phyloP scores from a whole-genome alignment of 1,140 invertebrate species.

The Bombus soroeensis region DNA sequence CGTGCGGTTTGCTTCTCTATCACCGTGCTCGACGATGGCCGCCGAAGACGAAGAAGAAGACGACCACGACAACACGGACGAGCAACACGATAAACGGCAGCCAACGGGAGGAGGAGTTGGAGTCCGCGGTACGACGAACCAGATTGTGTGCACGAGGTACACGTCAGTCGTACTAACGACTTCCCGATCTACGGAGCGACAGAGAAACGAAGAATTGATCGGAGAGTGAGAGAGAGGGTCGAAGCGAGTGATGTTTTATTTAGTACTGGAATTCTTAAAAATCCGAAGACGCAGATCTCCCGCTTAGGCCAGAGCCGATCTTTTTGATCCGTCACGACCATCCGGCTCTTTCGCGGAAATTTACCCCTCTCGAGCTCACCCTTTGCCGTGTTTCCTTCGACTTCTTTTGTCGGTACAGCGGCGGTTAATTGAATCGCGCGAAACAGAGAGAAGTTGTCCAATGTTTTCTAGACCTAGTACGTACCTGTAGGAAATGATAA shows the following conservation, averaged over 20 bases:
- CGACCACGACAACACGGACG: slow-evolving; percentile 36
- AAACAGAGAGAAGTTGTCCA: not conserved
- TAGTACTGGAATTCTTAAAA: slow-evolving; percentile 77
- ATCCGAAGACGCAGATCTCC: slow-evolving; percentile 58
- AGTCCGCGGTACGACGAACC: slow-evolving; percentile 61
- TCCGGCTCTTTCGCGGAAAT: slow-evolving; percentile 23
- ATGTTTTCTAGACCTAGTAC: not conserved
- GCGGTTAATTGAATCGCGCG: slow-evolving; percentile 46
- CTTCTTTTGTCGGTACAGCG: slow-evolving; percentile 39
- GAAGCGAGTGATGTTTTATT: slow-evolving; percentile 79
- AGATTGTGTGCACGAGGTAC: slow-evolving; percentile 76
- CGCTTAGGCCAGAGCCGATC: slow-evolving; percentile 26
- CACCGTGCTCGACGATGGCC: slow-evolving; percentile 70
- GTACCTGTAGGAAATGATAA: no score
- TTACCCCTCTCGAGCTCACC: not conserved
- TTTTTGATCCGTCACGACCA: slow-evolving; percentile 41
- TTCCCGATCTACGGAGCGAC: slow-evolving; percentile 23
- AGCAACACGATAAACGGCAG: slow-evolving; percentile 38
- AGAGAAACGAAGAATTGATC: not conserved
- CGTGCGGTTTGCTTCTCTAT: slow-evolving; percentile 77
- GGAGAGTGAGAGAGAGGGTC: not conserved
- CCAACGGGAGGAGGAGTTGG: slow-evolving; percentile 40
- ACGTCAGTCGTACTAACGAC: slow-evolving; percentile 78
- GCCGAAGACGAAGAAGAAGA: slow-evolving; percentile 62
- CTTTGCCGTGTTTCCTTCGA: not conserved